phyloP scores from a whole-genome alignment of 2,888 invertebrate species.

The Arenicola marina region DNA sequence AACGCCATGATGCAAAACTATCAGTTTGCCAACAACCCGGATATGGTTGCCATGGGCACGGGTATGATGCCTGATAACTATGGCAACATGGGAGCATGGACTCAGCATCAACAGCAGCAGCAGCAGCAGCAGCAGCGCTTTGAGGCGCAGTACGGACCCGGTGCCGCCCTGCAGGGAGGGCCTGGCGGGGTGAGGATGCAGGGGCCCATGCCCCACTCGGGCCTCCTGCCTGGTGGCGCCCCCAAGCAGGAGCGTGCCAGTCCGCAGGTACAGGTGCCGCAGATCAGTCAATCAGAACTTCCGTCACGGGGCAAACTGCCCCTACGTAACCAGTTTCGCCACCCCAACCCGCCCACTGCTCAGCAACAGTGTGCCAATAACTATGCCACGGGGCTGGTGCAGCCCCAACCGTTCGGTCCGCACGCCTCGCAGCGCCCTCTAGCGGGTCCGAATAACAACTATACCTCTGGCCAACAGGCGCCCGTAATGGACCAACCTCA shows the following conservation, averaged over 20 bases:
- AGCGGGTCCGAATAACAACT: no score
- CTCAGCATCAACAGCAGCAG: constrained; percentile 66
- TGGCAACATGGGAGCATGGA: constrained; percentile 10
- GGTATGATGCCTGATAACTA: no score
- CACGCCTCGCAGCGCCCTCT: no score
- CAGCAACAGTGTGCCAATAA: background rate
- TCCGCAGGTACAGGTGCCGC: constrained; percentile 58
- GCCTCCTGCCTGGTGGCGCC: no score
- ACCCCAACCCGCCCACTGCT: background rate
- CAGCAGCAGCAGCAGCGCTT: constrained; percentile 86
- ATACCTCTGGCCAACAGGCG: no score
- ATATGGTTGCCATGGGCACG: no score
- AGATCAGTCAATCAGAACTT: constrained; percentile 58
- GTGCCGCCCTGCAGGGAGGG: background rate
- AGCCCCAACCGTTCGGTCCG: no score
- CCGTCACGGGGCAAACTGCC: constrained; percentile 45
- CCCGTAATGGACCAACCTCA: no score
- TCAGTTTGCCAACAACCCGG: background rate
- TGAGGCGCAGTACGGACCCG: no score
- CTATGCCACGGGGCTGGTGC: constrained; percentile 12
- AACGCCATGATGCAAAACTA: background rate
- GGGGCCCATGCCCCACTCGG: no score
- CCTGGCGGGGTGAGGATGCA: background rate
- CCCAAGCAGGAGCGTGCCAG: constrained; percentile 46
- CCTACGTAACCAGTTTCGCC: background rate